phyloP scores from a whole-genome alignment of 1,140 invertebrate species.

The Drosophila willistoni region DNA sequence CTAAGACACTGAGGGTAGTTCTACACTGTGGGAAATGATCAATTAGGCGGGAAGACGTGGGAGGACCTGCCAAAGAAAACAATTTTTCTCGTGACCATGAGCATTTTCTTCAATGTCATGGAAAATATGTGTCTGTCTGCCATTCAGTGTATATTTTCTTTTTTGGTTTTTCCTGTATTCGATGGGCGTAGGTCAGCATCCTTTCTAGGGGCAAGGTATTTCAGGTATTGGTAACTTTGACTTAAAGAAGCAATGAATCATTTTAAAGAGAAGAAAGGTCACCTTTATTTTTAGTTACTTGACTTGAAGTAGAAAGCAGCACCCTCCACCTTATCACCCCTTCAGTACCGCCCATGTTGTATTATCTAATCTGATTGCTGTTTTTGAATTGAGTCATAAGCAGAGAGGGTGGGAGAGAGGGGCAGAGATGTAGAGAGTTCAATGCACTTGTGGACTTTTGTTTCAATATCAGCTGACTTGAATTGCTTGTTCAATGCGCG shows the following conservation, averaged over 20 bases:
- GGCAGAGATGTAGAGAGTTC: conserved; percentile 37
- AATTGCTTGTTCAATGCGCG: conserved; percentile 36
- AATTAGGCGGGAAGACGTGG: not conserved
- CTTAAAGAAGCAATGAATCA: too few species aligned
- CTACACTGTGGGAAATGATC: not conserved
- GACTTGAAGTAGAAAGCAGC: not conserved
- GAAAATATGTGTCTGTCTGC: not conserved
- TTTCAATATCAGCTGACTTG: conserved; percentile 49
- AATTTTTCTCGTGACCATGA: conserved; percentile 4
- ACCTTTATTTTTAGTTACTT: conserved; percentile 20
- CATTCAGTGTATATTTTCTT: not conserved
- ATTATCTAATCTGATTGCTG: conserved; percentile 44
- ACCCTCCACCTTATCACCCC: conserved; percentile 7
- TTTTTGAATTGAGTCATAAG: conserved; percentile 39
- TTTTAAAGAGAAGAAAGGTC: not conserved
- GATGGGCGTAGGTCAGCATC: not conserved
- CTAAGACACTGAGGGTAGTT: not conserved
- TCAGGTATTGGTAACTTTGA: too few species aligned
- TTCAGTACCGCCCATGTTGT: not conserved
- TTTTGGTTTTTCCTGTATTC: not conserved
- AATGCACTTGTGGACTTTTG: conserved; percentile 56
- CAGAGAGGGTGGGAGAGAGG: conserved; percentile 29
- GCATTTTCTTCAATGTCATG: conserved; percentile 7
- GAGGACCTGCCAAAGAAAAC: not conserved
- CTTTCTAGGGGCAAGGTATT: not conserved